These are phyloP conservation scores for Mustelus asterias DNA, from an alignment of 2,113 vertebrate species.

Conservation along the genomic window DNA sequence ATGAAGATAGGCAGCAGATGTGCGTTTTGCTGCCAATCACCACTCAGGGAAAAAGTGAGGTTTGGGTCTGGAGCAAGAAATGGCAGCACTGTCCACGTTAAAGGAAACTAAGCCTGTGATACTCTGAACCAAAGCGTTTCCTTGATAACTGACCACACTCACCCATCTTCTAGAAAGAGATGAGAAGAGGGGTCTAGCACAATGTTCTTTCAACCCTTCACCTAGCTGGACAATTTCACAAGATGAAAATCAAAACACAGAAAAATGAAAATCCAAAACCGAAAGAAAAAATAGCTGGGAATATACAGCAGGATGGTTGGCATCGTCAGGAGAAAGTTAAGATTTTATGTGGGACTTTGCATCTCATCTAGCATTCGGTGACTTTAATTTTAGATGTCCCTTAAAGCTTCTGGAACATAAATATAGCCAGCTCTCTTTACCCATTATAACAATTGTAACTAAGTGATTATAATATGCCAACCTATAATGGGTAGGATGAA, in stretches of 20 bases:
- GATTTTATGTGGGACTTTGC: not conserved
- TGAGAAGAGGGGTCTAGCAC: not conserved
- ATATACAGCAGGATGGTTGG: not conserved
- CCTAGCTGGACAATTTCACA: not conserved
- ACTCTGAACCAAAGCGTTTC: constrained; percentile 15
- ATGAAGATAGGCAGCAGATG: not conserved
- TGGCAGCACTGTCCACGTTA: not conserved
- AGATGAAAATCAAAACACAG: not conserved
- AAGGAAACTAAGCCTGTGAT: not conserved
- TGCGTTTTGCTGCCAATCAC: not conserved
- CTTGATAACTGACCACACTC: not conserved
- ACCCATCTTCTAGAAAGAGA: not conserved
- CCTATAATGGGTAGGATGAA: not conserved
- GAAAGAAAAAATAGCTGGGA: not conserved
- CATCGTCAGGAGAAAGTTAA: not conserved
- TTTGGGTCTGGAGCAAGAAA: not conserved
- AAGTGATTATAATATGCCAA: not conserved
- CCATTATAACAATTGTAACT: not conserved
- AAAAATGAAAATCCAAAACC: not conserved
- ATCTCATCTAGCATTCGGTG: not conserved
- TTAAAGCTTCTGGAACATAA: not conserved
- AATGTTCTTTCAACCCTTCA: not conserved
- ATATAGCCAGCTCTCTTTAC: not conserved
- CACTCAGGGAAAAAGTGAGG: not conserved
- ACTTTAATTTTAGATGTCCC: not conserved